phyloP scores from a whole-genome alignment of 2,113 vertebrate genomes.

The Reinhardtius hippoglossoides region DNA sequence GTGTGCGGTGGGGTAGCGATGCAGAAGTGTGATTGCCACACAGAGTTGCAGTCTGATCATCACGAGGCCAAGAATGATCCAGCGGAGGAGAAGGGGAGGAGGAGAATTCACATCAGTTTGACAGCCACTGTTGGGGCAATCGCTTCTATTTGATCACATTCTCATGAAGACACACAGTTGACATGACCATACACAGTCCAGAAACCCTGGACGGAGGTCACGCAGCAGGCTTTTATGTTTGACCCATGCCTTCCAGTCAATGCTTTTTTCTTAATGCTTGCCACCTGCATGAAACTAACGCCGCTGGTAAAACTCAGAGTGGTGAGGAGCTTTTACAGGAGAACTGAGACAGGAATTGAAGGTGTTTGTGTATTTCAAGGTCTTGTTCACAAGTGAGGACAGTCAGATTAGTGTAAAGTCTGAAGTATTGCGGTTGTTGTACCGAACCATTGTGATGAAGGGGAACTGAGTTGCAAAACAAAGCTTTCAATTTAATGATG shows the following conservation, averaged over 20 bases:
- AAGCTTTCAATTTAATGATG: no score
- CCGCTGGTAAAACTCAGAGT: conserved; percentile 22
- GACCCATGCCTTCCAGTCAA: conserved; percentile 61
- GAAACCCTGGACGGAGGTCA: conserved; percentile 5
- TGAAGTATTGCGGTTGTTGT: no score
- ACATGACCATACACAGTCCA: background rate
- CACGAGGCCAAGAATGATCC: conserved; percentile 23
- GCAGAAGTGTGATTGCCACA: conserved; percentile 45
- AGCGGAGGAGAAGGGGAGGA: conserved; percentile 7
- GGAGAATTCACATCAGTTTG: conserved; percentile 14
- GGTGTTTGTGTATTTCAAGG: background rate
- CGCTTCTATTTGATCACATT: conserved; percentile 45
- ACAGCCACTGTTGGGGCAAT: conserved; percentile 41
- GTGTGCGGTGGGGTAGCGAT: conserved; percentile 31
- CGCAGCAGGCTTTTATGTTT: conserved; percentile 60
- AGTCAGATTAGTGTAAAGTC: no score
- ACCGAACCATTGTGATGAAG: no score
- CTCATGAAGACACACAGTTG: background rate
- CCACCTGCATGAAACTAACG: conserved; percentile 38
- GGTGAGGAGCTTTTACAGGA: conserved; percentile 45
- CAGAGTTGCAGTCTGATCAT: conserved; percentile 21
- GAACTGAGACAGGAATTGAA: background rate
- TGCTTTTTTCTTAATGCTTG: conserved; percentile 70
- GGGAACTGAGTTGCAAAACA: no score
- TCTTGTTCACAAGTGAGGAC: conserved; percentile 1